Percentiles rank a stretch among this genome's conserved stretches.
These are phyloP conservation scores for Callyntrura guangdongensis DNA, from an alignment of 2,888 invertebrate genomes.

Conservation along the genomic window DNA sequence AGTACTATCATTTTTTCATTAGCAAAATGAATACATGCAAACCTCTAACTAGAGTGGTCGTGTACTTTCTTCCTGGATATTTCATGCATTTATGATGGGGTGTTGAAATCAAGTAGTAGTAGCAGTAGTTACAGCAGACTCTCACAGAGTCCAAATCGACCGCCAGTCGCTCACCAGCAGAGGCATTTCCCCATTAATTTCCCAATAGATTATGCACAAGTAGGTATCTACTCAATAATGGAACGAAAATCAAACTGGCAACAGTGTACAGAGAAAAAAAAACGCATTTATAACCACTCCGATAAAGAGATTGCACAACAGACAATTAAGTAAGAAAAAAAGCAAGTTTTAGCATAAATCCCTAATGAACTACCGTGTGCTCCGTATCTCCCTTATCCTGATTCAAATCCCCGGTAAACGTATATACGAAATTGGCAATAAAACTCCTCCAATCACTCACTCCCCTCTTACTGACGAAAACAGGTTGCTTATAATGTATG, in stretches of 20 bases:
- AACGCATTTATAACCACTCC: neutral
- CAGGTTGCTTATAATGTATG: constrained; percentile 48
- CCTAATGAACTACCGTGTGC: constrained; percentile 67
- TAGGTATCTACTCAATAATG: too few relatives aligned
- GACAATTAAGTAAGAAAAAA: constrained; percentile 19
- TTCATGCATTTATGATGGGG: constrained; percentile 57
- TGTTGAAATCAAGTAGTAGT: constrained; percentile 52
- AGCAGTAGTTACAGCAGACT: too few relatives aligned
- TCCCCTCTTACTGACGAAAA: neutral
- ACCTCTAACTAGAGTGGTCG: neutral
- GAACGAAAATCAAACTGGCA: neutral
- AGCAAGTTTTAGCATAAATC: constrained; percentile 30
- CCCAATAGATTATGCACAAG: neutral
- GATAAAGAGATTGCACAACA: neutral
- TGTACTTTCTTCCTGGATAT: constrained; percentile 49
- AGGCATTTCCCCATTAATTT: too few relatives aligned
- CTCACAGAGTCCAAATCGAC: too few relatives aligned
- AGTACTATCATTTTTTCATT: constrained; percentile 37
- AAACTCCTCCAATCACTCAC: constrained; percentile 43
- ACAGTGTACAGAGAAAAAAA: neutral
- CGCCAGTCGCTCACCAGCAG: constrained; percentile 20
- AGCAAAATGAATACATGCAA: constrained; percentile 35
- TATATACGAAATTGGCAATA: constrained; percentile 70
- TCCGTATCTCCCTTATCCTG: constrained; percentile 11
- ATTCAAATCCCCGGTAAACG: constrained; percentile 33